These are phyloP conservation scores for Coracias cyanogaster DNA, from an alignment of 2,797 vertebrate genomes.

Conservation along the genomic window DNA sequence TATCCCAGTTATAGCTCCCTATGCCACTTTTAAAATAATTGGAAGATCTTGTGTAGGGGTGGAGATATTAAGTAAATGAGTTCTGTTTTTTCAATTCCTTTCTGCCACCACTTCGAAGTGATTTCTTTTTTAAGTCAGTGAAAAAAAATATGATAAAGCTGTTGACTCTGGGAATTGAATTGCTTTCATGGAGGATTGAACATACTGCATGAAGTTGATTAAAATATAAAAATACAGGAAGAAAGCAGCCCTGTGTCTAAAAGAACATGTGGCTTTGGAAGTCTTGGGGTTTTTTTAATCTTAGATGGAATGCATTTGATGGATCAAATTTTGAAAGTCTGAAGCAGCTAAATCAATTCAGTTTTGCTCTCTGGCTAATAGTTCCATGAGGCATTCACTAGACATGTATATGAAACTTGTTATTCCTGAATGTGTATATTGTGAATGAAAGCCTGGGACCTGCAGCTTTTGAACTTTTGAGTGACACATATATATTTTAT, in stretches of 20 bases:
- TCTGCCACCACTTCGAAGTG: neutral
- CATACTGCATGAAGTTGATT: constrained; percentile 32
- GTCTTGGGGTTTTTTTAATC: neutral
- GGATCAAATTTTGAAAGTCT: neutral
- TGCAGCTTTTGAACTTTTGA: constrained; percentile 2
- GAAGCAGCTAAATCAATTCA: neutral
- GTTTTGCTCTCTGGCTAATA: neutral
- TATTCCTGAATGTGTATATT: neutral
- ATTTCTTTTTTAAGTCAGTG: neutral
- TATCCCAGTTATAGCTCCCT: neutral
- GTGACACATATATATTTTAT: neutral
- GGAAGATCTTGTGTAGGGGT: neutral
- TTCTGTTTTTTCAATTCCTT: neutral
- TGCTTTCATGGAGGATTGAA: constrained; percentile 25
- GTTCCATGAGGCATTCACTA: neutral
- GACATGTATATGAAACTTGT: neutral
- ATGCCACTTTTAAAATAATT: neutral
- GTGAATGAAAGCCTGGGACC: constrained; percentile 29
- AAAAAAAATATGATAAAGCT: neutral
- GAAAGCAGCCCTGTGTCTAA: constrained; percentile 14
- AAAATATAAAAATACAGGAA: constrained; percentile 42
- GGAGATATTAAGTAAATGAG: neutral
- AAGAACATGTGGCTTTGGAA: constrained; percentile 4
- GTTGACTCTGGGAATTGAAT: constrained; percentile 1
- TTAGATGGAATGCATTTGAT: neutral